Evolutionary conservation across 37 sponge, comb jelly and placozoan species (phyloP).

Genomic region (Hexactinellida sp.): DNA sequence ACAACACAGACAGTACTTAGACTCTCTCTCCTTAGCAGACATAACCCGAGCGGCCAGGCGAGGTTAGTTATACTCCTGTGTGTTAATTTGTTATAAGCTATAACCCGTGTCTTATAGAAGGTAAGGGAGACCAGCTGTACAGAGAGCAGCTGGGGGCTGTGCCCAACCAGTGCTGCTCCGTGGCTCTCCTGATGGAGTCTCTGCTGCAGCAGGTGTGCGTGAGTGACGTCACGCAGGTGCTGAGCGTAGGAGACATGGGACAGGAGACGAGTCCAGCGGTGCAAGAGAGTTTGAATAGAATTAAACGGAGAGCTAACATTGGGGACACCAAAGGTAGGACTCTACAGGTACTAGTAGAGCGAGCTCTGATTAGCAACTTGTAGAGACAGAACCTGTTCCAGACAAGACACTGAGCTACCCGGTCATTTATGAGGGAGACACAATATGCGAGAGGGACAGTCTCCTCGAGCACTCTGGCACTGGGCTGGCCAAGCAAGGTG

Average conservation of each 20-base stretch:
- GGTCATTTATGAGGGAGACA: not conserved
- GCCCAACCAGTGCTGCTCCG: not conserved
- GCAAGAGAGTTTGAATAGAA: constrained; percentile 15
- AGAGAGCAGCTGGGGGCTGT: not conserved
- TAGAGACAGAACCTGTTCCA: not conserved
- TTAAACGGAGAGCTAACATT: not conserved
- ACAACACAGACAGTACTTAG: constrained; percentile 7
- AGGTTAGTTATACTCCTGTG: not conserved
- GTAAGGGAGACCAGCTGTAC: not conserved
- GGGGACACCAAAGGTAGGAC: not conserved
- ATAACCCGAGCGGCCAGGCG: not conserved
- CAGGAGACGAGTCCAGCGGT: not conserved
- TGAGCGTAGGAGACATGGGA: not conserved
- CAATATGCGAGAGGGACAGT: not conserved
- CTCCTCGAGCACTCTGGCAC: not conserved
- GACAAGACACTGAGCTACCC: not conserved
- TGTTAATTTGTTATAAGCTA: not conserved
- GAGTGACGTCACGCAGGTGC: not conserved
- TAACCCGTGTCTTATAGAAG: constrained; percentile 13
- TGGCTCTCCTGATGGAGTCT: not conserved
- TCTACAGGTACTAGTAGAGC: not conserved
- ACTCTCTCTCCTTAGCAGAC: not conserved
- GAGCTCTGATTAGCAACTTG: not conserved
- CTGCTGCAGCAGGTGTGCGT: constrained; percentile 9
- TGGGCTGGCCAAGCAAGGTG: not conserved